Evolutionary conservation across 1,140 invertebrate species (phyloP).

Genomic region (Onthophagus taurus): DNA sequence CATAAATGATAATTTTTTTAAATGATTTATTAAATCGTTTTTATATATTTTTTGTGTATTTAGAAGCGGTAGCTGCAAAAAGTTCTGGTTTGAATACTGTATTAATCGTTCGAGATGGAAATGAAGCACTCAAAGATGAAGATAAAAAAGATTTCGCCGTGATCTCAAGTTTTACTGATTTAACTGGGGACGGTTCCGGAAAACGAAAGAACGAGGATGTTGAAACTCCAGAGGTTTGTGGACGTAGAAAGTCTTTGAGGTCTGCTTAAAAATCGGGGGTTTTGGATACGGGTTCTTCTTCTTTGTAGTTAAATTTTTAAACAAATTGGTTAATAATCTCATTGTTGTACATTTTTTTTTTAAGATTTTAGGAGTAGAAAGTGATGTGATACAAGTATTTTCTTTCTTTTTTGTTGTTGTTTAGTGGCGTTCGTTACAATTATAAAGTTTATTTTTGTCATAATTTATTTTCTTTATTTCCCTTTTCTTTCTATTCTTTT

Average conservation of each 20-base stretch:
- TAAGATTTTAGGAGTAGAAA: not conserved
- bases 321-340: not conserved
- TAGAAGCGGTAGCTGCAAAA: constrained; percentile 70
- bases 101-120: constrained; percentile 68
- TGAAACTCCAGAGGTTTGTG: constrained; percentile 24
- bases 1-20: constrained; percentile 13
- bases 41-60: constrained; percentile 1
- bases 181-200: constrained; percentile 21
- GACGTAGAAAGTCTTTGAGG: constrained; percentile 8
- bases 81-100: constrained; percentile 57
- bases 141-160: constrained; percentile 48
- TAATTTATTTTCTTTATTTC: not conserved
- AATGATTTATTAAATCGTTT: not conserved
- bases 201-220: constrained; percentile 30
- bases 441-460: not conserved
- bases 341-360: not conserved
- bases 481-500: not conserved
- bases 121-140: constrained; percentile 53
- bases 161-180: constrained; percentile 46
- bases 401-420: not conserved
- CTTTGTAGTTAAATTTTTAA: constrained; percentile 1
- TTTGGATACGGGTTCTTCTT: not conserved
- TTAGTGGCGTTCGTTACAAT: not conserved
- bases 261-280: not conserved
- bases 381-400: not conserved